Conservation (phyloP, 1,140 invertebrate species). For the Copidosoma floridanum region DNA sequence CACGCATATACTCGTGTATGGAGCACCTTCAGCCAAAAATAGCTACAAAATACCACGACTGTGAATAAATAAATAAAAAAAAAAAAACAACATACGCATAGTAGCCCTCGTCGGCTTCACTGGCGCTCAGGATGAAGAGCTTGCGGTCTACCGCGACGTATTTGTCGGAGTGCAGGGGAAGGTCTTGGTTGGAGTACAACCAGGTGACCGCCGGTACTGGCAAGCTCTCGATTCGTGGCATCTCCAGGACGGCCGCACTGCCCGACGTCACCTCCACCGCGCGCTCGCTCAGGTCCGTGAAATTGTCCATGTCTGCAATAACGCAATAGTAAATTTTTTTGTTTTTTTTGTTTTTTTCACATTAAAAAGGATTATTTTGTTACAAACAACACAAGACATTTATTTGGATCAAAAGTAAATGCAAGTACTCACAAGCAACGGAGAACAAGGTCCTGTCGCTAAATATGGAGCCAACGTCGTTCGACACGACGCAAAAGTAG, state of each 20-base stretch:
- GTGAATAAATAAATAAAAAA: background rate
- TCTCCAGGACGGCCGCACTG: constrained; percentile 75
- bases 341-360: constrained; percentile 4
- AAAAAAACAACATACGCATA: constrained; percentile 76
- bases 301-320: constrained; percentile 77
- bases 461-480: constrained; percentile 86
- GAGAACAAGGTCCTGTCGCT: constrained; percentile 83
- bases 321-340: constrained; percentile 21
- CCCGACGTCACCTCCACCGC: constrained; percentile 72
- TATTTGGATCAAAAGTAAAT: too few species aligned
- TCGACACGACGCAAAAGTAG: constrained; percentile 88
- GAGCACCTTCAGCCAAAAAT: too few species aligned
- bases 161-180: constrained; percentile 77
- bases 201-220: constrained; percentile 81
- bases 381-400: background rate
- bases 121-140: constrained; percentile 77
- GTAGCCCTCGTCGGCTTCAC: constrained; percentile 67
- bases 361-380: constrained; percentile 15
- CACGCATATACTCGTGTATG: too few species aligned
- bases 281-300: constrained; percentile 69
- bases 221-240: constrained; percentile 79
- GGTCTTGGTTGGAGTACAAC: constrained; percentile 70
- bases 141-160: constrained; percentile 70
- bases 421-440: constrained; percentile 83
- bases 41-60: too few species aligned